Base-by-base conservation (phyloP, 2,888 invertebrate species). In the Hesperia comma region DNA sequence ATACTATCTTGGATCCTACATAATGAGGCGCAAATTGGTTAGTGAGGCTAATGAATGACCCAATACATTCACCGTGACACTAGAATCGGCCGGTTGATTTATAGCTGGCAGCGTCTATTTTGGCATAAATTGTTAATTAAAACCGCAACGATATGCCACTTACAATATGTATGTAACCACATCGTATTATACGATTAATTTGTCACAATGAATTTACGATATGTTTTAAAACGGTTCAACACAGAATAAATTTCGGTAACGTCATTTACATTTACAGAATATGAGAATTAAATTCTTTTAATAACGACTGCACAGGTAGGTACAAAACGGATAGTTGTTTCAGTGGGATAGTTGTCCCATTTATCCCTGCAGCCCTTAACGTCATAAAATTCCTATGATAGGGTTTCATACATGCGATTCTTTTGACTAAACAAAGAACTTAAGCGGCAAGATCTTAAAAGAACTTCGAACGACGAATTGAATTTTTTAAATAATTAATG, bases 91-190 rank as follows among this genome's bases (percentile, higher is more conserved):
- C 55, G 55, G 72, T 72, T 82, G 82, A 85, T 79, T 81, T 81
- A 86, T 80, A 72, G 76, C 72, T 68, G 62, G 55, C 61, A 56
- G 58, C 58, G 58, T 68, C 70, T 69, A 70, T 72, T 72, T 75
- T 73, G 68, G 77, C 77, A 76, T 80, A 76, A 79, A 81, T 82
- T 82, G 86, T 82, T 87, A 87, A 88, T 87, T 88, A 87, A 67
- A 87, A 84, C 82, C 81, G 19, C 80, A 78, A 79, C 80, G 80
- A 82, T 83, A 83, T 77, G 81, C 79, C 83, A 82, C 78, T 81
- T 82, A 80, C 78, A 83, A 81, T 81, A 74, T 74, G 73, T 72
- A 54, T 64, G 60, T 37, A 66, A 53, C 58, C 60, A 46, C 43
- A 60, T 60, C 43, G 54, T 32, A 58, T 64, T 57, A 33, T 53